phyloP scores from a whole-genome alignment of 2,797 vertebrate species.

The Pangasius mekongensis region DNA sequence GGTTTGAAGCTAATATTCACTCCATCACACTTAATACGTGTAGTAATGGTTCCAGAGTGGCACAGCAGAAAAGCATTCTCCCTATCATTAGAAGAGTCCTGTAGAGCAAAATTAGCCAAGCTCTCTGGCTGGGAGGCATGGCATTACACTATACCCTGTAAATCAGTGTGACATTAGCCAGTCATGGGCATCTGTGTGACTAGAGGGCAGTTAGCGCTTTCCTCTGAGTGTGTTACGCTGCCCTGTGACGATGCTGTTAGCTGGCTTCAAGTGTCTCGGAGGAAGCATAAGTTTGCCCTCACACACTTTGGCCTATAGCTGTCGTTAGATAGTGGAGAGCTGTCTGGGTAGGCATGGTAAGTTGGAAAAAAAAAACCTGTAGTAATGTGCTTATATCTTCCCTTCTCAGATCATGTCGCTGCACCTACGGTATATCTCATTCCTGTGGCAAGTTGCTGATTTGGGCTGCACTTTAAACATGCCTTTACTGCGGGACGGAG shows the following conservation, averaged over 20 bases:
- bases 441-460: conserved; percentile 98
- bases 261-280: neutral
- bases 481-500: conserved; percentile 94
- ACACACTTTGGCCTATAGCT: neutral
- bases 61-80: too few species aligned
- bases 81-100: too few species aligned
- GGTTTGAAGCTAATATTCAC: neutral
- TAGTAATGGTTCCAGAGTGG: neutral
- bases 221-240: neutral
- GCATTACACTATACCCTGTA: neutral
- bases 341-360: neutral
- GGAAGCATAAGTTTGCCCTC: neutral
- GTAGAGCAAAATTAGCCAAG: neutral
- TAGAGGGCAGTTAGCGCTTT: neutral
- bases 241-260: neutral
- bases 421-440: conserved; percentile 96
- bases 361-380: neutral
- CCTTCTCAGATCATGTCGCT: conserved; percentile 92
- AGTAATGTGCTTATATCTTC: neutral
- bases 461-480: conserved; percentile 95
- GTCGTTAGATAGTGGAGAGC: neutral
- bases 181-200: neutral
- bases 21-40: neutral
- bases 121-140: neutral
- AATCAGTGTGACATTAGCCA: neutral